phyloP scores from a whole-genome alignment of 35 echinoderm and acorn worm genomes.

The Anneissia japonica region DNA sequence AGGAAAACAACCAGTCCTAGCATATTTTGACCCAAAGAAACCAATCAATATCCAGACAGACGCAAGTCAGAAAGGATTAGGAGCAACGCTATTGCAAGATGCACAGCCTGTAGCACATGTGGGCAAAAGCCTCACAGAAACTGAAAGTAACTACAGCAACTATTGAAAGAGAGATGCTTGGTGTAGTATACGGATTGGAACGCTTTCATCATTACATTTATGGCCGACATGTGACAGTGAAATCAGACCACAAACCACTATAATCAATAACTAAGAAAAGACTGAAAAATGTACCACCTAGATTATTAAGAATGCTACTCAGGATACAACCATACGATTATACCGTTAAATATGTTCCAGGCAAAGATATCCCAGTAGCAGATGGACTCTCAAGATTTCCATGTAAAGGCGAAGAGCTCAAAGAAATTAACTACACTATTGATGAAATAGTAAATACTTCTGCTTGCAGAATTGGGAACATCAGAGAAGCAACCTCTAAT shows the following conservation, averaged over 20 bases:
- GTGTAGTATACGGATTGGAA: slow-evolving; percentile 31
- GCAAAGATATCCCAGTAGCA: slow-evolving; percentile 33
- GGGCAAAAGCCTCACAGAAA: slow-evolving; percentile 32
- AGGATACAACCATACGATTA: slow-evolving; percentile 41
- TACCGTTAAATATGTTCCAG: slow-evolving; percentile 32
- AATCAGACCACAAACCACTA: slow-evolving; percentile 53
- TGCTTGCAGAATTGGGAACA: no score
- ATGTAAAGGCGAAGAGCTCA: not conserved
- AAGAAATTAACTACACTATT: not conserved
- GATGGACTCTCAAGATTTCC: slow-evolving; percentile 23
- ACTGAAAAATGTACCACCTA: slow-evolving; percentile 20
- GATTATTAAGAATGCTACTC: slow-evolving; percentile 39
- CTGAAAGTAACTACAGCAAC: slow-evolving; percentile 27
- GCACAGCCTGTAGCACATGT: slow-evolving; percentile 7
- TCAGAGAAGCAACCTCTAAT: no score
- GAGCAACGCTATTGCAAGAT: slow-evolving; percentile 9
- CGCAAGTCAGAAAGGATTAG: slow-evolving; percentile 5
- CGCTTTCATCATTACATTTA: slow-evolving; percentile 49
- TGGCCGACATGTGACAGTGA: slow-evolving; percentile 27
- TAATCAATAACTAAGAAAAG: slow-evolving; percentile 39
- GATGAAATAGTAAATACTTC: not conserved
- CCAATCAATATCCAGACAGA: slow-evolving; percentile 9
- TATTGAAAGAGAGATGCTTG: slow-evolving; percentile 18
- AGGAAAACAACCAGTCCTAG: not conserved
- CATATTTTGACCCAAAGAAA: slow-evolving; percentile 28